Conservation (phyloP, 2,888 invertebrate species). For the Chrysolina oricalcia region DNA sequence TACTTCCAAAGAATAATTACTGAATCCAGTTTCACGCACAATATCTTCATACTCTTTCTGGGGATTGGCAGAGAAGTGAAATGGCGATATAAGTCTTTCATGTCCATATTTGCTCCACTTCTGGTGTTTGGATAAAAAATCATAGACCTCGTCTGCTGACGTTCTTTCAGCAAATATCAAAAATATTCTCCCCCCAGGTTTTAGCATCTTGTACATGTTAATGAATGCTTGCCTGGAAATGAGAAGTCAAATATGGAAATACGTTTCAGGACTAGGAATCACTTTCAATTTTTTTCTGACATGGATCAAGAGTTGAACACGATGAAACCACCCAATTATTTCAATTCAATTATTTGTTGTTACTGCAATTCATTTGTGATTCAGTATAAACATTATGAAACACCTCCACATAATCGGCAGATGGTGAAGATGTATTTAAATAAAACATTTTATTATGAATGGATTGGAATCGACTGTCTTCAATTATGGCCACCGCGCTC, state of each 20-base stretch:
- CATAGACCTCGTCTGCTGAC: slow-evolving; percentile 36
- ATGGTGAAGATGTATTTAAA: too few species aligned
- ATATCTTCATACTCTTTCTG: slow-evolving; percentile 26
- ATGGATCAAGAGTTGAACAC: too few species aligned
- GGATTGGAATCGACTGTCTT: too few species aligned
- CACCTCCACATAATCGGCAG: too few species aligned
- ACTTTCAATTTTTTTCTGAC: too few species aligned
- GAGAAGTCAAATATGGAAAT: neutral
- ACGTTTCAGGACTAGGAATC: neutral
- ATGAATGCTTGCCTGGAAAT: slow-evolving; percentile 74
- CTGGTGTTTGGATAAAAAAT: slow-evolving; percentile 31
- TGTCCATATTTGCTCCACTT: slow-evolving; percentile 44
- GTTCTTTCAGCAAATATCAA: slow-evolving; percentile 73
- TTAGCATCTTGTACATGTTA: slow-evolving; percentile 80
- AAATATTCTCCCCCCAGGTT: slow-evolving; percentile 80
- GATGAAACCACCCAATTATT: too few species aligned
- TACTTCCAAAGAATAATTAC: slow-evolving; percentile 3
- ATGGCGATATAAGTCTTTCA: slow-evolving; percentile 38
- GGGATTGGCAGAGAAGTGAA: slow-evolving; percentile 20
- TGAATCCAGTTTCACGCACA: slow-evolving; percentile 34
- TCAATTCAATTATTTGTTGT: too few species aligned
- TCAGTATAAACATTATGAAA: too few species aligned
- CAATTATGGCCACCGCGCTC: too few species aligned
- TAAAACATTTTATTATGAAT: too few species aligned
- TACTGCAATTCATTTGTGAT: too few species aligned